Evolutionary conservation across 1,140 invertebrate genomes (phyloP).

Genomic region (Contarinia nasturtii): DNA sequence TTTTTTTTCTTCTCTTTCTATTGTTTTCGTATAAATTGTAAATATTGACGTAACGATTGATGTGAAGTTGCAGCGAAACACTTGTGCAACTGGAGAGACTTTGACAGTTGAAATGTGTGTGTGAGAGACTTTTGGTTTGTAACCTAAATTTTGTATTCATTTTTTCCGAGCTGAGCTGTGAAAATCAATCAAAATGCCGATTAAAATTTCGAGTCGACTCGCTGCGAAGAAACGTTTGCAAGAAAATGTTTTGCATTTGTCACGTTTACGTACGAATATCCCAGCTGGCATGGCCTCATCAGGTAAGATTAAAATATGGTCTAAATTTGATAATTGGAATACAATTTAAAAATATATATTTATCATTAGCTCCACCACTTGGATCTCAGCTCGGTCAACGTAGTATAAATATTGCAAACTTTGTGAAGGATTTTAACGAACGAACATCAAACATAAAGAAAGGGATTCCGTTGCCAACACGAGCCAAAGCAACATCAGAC

Average conservation of each 20-base stretch:
- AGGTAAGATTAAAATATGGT: conserved; percentile 72
- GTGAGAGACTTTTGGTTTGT: too few relatives aligned
- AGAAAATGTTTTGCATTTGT: conserved; percentile 54
- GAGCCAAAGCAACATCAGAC: conserved; percentile 69
- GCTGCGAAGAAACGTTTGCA: conserved; percentile 40
- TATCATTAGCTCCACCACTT: not conserved
- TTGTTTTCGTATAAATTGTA: too few relatives aligned
- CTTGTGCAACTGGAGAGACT: too few relatives aligned
- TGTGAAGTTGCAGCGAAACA: too few relatives aligned
- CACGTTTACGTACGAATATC: conserved; percentile 55
- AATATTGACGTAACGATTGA: too few relatives aligned
- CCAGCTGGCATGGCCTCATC: conserved; percentile 70
- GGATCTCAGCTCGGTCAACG: conserved; percentile 37
- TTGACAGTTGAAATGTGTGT: too few relatives aligned
- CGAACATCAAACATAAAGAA: conserved; percentile 80
- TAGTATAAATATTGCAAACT: conserved; percentile 86
- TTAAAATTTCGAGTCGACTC: too few relatives aligned
- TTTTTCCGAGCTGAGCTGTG: too few relatives aligned
- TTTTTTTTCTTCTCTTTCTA: too few relatives aligned
- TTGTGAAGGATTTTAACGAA: conserved; percentile 98
- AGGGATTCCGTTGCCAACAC: conserved; percentile 75
- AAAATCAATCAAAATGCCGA: too few relatives aligned
- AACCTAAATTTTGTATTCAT: too few relatives aligned
- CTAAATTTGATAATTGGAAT: conserved; percentile 85
- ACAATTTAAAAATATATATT: conserved; percentile 6